phyloP scores from a whole-genome alignment of 37 sponge, comb jelly and placozoan species.

The Chondrilla cf. caribensis region DNA sequence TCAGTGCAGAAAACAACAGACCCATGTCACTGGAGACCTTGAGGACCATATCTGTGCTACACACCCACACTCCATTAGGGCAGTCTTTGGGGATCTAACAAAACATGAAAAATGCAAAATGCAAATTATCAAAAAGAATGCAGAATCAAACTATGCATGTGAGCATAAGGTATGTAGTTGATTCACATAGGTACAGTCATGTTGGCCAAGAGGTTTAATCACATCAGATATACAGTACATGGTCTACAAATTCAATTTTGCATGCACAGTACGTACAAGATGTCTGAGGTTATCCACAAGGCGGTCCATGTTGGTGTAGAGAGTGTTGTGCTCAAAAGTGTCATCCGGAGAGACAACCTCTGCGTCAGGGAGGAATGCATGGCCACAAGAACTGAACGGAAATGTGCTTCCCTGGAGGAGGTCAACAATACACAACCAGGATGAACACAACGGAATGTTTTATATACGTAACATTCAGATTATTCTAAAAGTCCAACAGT shows the following conservation, averaged over 20 bases:
- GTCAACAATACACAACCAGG: background rate
- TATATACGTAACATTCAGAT: too few relatives aligned
- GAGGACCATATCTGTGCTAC: constrained; percentile 76
- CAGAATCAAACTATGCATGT: background rate
- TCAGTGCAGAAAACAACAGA: too few relatives aligned
- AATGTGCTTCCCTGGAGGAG: constrained; percentile 56
- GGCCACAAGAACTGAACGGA: constrained; percentile 76
- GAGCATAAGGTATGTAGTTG: too few relatives aligned
- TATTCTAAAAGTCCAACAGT: background rate
- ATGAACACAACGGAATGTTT: too few relatives aligned
- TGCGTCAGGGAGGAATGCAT: constrained; percentile 65
- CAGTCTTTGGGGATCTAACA: background rate
- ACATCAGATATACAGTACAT: too few relatives aligned
- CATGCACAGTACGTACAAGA: too few relatives aligned
- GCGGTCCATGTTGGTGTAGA: constrained; percentile 57
- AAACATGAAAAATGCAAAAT: background rate
- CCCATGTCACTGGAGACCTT: background rate
- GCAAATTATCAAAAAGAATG: background rate
- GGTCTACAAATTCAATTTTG: too few relatives aligned
- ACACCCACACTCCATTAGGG: constrained; percentile 81
- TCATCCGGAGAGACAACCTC: background rate
- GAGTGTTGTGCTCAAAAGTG: background rate
- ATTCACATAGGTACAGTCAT: too few relatives aligned
- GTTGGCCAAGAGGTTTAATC: too few relatives aligned
- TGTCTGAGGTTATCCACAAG: constrained; percentile 44